Evolutionary conservation across 2,797 vertebrate species (phyloP), one percentile per base, ranked within the genome.

Genomic region (Phoeniculus purpureus): DNA sequence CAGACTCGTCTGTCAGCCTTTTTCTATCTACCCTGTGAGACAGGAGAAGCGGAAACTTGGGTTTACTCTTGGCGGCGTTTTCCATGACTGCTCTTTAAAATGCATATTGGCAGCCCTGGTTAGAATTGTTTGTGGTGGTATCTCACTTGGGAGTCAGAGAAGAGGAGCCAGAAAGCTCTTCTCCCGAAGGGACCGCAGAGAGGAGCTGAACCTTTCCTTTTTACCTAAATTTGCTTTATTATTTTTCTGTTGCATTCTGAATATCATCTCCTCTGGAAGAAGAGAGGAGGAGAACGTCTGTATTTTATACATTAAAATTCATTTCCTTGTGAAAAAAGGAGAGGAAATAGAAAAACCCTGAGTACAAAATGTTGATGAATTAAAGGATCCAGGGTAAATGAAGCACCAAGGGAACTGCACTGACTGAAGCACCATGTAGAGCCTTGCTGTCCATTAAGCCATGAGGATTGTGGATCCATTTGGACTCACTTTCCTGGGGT

Each of bases 341-440:
- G 34, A 26, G 51, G 70, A 32, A 20, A 6, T 62, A 5, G 60
- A 18, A 37, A 81, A 27, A 25, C 32, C 12, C 15, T 1, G 17
- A 62, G 47, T 48, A 9, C 4, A 9, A 80, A 26, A 11, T 40
- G 47, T 20, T 43, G 65, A 10, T 61, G 81, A 70, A 17, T 64
- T 20, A 64, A 77, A 92, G n/a, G n/a, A 25, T 56, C 61, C 9
- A 7, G 0, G 2, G 0, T 15, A 2, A 9, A 16, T 51, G 8
- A 80, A 67, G 26, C 68, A 34, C 20, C 2, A 1, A 48, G 34
- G 50, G 68, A 82, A n/a, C 4, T 29, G 1, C n/a, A 23, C 1
- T 26, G 43, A 58, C 43, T 12, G 25, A 56, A 83, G 70, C 1
- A 0, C 58, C 26, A 47, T 2, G 4, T 56, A 31, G n/a, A 19